These are phyloP conservation scores for Mystacornis crossleyi DNA, from an alignment of 2,113 vertebrate species.

Conservation along the genomic window DNA sequence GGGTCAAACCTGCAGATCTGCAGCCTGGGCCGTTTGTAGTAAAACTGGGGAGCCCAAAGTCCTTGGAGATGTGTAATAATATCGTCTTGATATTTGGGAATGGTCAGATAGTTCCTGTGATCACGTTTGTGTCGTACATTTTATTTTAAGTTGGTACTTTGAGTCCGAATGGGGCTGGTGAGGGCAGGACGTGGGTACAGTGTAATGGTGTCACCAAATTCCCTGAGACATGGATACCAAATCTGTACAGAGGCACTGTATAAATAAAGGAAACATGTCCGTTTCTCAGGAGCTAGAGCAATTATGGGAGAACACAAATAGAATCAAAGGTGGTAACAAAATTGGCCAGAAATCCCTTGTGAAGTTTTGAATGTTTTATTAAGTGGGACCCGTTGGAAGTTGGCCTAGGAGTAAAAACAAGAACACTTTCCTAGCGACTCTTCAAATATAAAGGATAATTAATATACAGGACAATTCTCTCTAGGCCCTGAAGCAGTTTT, in stretches of 20 bases:
- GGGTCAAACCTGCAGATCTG: neutral
- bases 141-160: neutral
- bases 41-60: neutral
- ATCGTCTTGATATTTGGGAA: neutral
- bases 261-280: neutral
- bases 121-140: neutral
- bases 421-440: neutral
- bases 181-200: neutral
- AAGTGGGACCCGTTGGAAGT: slow-evolving; percentile 19
- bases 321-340: neutral
- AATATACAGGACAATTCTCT: slow-evolving; percentile 62
- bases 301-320: slow-evolving; percentile 2
- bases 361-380: slow-evolving; percentile 36
- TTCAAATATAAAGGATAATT: slow-evolving; percentile 54
- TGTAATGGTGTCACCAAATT: neutral
- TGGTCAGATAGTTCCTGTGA: neutral
- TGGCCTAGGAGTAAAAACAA: slow-evolving; percentile 20
- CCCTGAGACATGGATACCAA: neutral
- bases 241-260: neutral
- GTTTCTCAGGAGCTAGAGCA: neutral
- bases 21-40: neutral
- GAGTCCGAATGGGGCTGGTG: neutral
- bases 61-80: neutral
- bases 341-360: slow-evolving; percentile 25
- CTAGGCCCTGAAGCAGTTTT: slow-evolving; percentile 56